Evolutionary conservation across 2,888 invertebrate species (phyloP).

Genomic region (Cheilosia pagana): DNA sequence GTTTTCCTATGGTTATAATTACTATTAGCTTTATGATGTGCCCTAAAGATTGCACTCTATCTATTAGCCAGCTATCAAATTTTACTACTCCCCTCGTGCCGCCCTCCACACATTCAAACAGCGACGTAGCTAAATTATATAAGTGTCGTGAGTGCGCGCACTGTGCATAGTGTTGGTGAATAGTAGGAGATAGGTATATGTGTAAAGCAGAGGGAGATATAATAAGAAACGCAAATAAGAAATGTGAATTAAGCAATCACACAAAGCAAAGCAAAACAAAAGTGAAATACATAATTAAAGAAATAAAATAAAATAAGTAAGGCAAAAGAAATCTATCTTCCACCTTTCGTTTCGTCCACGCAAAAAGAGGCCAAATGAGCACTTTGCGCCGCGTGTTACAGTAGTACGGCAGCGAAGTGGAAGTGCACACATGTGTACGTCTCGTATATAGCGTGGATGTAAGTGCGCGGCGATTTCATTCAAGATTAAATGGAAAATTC

Average conservation of each 20-base stretch:
- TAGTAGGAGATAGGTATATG: neutral
- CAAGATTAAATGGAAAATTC: slow-evolving; percentile 73
- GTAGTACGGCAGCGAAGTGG: slow-evolving; percentile 1
- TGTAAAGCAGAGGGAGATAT: slow-evolving; percentile 19
- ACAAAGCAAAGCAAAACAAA: slow-evolving; percentile 44
- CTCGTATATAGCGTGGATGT: slow-evolving; percentile 28
- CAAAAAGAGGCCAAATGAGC: slow-evolving; percentile 57
- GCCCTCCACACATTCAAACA: slow-evolving; percentile 8
- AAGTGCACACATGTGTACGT: slow-evolving; percentile 15
- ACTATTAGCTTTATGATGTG: slow-evolving; percentile 46
- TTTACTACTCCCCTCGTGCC: slow-evolving; percentile 14
- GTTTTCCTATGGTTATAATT: slow-evolving; percentile 16
- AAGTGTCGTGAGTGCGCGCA: slow-evolving; percentile 68
- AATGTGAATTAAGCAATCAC: slow-evolving; percentile 54
- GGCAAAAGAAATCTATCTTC: slow-evolving; percentile 30
- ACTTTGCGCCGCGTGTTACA: slow-evolving; percentile 55
- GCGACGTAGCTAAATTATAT: slow-evolving; percentile 52
- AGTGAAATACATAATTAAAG: slow-evolving; percentile 56
- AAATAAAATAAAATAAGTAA: slow-evolving; percentile 5
- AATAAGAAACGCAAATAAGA: slow-evolving; percentile 13
- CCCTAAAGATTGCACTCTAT: slow-evolving; percentile 65
- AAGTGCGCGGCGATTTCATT: slow-evolving; percentile 73
- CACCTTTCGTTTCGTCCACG: slow-evolving; percentile 43
- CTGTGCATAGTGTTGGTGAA: slow-evolving; percentile 18
- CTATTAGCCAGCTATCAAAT: slow-evolving; percentile 52